These are phyloP conservation scores for Elmis aenea DNA, from an alignment of 2,888 invertebrate genomes.

Conservation along the genomic window DNA sequence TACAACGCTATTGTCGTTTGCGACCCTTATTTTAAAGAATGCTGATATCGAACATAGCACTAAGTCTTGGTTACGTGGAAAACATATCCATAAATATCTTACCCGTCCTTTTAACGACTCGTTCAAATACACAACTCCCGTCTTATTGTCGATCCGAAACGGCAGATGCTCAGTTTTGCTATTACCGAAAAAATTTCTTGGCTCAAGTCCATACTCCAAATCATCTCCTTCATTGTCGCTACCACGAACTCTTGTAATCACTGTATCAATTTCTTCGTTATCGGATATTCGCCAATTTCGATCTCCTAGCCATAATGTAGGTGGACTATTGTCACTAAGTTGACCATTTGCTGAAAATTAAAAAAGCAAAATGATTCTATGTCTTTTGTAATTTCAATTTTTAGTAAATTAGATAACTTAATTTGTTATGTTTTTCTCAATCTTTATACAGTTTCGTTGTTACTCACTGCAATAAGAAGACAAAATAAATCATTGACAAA, in stretches of 20 bases:
- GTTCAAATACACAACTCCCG: constrained; percentile 75
- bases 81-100: no score
- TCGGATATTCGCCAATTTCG: constrained; percentile 73
- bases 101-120: constrained; percentile 69
- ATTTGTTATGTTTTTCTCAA: no score
- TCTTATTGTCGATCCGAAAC: constrained; percentile 68
- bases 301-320: constrained; percentile 60
- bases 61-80: no score
- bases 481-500: no score
- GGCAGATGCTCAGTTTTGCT: constrained; percentile 49
- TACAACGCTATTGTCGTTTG: no score
- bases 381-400: no score
- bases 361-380: no score
- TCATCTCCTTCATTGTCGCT: constrained; percentile 60
- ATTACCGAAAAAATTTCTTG: constrained; percentile 42
- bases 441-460: no score
- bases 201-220: constrained; percentile 66
- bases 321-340: constrained; percentile 57
- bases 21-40: no score
- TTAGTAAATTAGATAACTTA: no score
- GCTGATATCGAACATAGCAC: no score
- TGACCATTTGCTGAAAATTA: constrained; percentile 21
- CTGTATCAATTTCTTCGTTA: constrained; percentile 64
- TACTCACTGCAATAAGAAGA: no score
- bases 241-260: constrained; percentile 66